Evolutionary conservation across 1,140 invertebrate genomes (phyloP).

Genomic region (Patella vulgata): DNA sequence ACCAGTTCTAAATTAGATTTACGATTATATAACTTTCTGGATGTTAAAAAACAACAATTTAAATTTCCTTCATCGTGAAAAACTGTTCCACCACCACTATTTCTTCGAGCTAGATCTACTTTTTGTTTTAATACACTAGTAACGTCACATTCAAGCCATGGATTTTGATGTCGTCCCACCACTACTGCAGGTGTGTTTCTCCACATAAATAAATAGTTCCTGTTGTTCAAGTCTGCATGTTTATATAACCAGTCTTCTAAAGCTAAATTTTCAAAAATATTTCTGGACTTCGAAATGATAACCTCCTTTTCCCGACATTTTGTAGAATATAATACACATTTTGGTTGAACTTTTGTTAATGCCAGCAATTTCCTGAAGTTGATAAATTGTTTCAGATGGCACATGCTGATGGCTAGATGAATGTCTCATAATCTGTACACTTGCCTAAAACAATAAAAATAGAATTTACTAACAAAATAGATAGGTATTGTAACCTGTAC

Average conservation of each 20-base stretch:
- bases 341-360: background rate
- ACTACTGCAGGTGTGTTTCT: slow-evolving; percentile 93
- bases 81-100: slow-evolving; percentile 96
- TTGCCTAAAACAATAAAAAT: too few species aligned
- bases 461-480: too few species aligned
- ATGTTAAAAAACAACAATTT: slow-evolving; percentile 90
- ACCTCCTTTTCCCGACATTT: slow-evolving; percentile 22
- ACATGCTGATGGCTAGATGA: too few species aligned
- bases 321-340: background rate
- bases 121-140: slow-evolving; percentile 67
- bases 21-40: slow-evolving; percentile 80
- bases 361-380: too few species aligned
- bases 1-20: slow-evolving; percentile 88
- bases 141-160: slow-evolving; percentile 90
- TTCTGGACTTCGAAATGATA: slow-evolving; percentile 82
- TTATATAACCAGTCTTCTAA: slow-evolving; percentile 94
- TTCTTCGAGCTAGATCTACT: slow-evolving; percentile 82
- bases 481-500: too few species aligned
- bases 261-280: slow-evolving; percentile 91
- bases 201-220: slow-evolving; percentile 87
- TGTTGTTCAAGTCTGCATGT: slow-evolving; percentile 81
- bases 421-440: too few species aligned
- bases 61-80: slow-evolving; percentile 95
- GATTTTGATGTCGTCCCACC: slow-evolving; percentile 96
- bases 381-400: too few species aligned